Percentiles rank a stretch among this genome's conserved stretches.
Evolutionary conservation across 2,113 vertebrate genomes (phyloP).

Genomic region (Rattus norvegicus): GRCr8 NC_086033.1:40761001-40761500

Average conservation of each 20-base stretch:
- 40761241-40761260: slow-evolving; percentile 32
- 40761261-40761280: neutral
- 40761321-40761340: neutral
- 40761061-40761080: neutral
- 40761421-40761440: neutral
- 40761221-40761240: neutral
- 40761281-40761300: slow-evolving; percentile 25
- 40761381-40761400: neutral
- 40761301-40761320: neutral
- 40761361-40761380: neutral
- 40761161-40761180: neutral
- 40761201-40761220: neutral
- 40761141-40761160: neutral
- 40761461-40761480: neutral
- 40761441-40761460: neutral
- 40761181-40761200: neutral
- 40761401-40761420: neutral
- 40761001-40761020: neutral
- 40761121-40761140: neutral
- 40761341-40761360: neutral
- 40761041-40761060: neutral
- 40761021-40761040: neutral
- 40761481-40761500: neutral
- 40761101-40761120: neutral
- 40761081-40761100: neutral